Evolutionary conservation across 2,113 vertebrate genomes (phyloP).

Genomic region (Gadus chalcogrammus): DNA sequence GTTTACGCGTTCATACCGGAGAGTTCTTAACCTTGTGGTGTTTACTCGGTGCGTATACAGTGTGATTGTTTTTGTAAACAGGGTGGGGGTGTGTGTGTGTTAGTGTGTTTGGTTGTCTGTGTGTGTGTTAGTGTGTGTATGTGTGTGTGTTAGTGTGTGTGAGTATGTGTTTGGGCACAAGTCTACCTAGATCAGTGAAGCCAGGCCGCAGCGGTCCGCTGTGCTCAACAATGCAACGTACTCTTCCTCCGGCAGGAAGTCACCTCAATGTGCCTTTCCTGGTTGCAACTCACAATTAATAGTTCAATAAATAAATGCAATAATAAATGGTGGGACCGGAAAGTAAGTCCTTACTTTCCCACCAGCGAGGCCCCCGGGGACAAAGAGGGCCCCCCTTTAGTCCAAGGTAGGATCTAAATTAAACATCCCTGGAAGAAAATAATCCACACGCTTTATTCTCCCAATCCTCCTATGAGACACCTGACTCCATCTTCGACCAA

Average conservation of each 20-base stretch:
- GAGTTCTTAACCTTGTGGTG: conserved; percentile 33
- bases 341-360: conserved; percentile 64
- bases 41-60: conserved; percentile 31
- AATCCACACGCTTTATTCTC: not conserved
- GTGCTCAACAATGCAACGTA: conserved; percentile 57
- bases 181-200: conserved; percentile 41
- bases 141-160: conserved; percentile 11
- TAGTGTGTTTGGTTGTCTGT: too few species aligned
- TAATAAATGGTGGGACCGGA: conserved; percentile 78
- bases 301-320: conserved; percentile 76
- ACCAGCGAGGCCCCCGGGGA: conserved; percentile 31
- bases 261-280: conserved; percentile 71
- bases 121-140: not conserved
- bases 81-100: conserved; percentile 28
- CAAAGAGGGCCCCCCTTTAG: not conserved
- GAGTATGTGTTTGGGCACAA: conserved; percentile 13
- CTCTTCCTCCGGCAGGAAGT: conserved; percentile 67
- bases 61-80: conserved; percentile 58
- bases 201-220: conserved; percentile 2
- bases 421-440: not conserved
- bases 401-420: not conserved
- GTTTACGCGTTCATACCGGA: conserved; percentile 34
- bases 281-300: conserved; percentile 63
- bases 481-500: too few species aligned
- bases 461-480: not conserved